A percentile compares a stretch with the other conserved stretches of the same genome.
Evolutionary conservation across 2,888 invertebrate species (phyloP).

Genomic region (Halictus ligatus): DNA sequence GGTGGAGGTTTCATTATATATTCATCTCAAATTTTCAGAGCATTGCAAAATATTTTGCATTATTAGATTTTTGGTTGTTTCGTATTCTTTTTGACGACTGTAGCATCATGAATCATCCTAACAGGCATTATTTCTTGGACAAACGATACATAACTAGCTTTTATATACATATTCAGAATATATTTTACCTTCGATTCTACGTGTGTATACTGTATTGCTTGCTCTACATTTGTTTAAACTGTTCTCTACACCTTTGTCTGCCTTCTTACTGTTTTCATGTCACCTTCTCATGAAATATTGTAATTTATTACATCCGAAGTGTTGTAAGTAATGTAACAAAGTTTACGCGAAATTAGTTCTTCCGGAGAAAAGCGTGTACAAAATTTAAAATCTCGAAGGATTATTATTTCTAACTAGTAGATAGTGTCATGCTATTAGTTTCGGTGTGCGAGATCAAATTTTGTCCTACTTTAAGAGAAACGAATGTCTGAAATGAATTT

Average conservation of each 20-base stretch:
- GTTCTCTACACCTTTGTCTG: slow-evolving; percentile 54
- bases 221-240: slow-evolving; percentile 65
- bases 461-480: slow-evolving; percentile 8
- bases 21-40: neutral
- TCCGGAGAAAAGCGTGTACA: slow-evolving; percentile 5
- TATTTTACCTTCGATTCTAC: slow-evolving; percentile 52
- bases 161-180: slow-evolving; percentile 56
- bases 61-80: neutral
- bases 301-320: slow-evolving; percentile 29
- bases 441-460: neutral
- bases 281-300: slow-evolving; percentile 24
- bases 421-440: too few species aligned
- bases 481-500: neutral
- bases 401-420: slow-evolving; percentile 2
- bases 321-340: slow-evolving; percentile 38
- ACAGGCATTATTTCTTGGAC: slow-evolving; percentile 52
- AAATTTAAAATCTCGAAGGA: slow-evolving; percentile 12
- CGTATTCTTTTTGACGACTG: neutral
- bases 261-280: slow-evolving; percentile 51
- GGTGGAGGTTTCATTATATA: slow-evolving; percentile 1
- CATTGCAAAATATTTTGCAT: neutral
- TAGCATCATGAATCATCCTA: slow-evolving; percentile 8
- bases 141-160: slow-evolving; percentile 44
- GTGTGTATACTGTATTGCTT: slow-evolving; percentile 68
- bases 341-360: slow-evolving; percentile 3